A percentile compares a stretch with the other conserved stretches of the same genome.
These are phyloP conservation scores for Stenodema calcarata DNA, from an alignment of 2,888 invertebrate species.

Conservation along the genomic window DNA sequence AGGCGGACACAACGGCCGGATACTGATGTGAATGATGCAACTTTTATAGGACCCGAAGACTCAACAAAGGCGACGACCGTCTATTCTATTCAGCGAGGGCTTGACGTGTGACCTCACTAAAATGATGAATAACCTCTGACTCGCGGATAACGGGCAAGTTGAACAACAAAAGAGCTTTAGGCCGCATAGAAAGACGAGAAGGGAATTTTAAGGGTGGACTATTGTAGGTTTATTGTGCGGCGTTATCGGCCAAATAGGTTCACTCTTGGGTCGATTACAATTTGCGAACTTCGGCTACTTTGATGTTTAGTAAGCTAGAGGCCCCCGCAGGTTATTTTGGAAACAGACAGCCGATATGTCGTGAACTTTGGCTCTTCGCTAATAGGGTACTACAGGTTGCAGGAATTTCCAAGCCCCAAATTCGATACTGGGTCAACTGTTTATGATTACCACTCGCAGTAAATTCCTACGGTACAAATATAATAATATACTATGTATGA, in stretches of 20 bases:
- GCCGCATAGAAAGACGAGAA: not conserved
- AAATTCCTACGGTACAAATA: no score
- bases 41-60: not conserved
- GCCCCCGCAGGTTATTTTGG: no score
- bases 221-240: not conserved
- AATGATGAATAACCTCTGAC: conserved; percentile 13
- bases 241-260: not conserved
- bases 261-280: not conserved
- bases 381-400: no score
- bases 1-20: not conserved
- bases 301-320: no score
- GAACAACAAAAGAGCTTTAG: not conserved
- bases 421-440: no score
- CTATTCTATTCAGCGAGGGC: not conserved
- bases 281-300: no score
- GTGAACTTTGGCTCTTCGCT: no score
- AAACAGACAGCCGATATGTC: no score
- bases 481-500: no score
- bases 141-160: conserved; percentile 3
- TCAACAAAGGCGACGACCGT: not conserved
- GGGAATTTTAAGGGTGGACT: not conserved
- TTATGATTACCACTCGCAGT: no score
- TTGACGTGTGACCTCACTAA: not conserved
- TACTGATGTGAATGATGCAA: not conserved
- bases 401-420: no score